Evolutionary conservation across 2,797 vertebrate species (phyloP), one percentile per base, ranked within the genome.

Genomic region (Channallabes apus): DNA sequence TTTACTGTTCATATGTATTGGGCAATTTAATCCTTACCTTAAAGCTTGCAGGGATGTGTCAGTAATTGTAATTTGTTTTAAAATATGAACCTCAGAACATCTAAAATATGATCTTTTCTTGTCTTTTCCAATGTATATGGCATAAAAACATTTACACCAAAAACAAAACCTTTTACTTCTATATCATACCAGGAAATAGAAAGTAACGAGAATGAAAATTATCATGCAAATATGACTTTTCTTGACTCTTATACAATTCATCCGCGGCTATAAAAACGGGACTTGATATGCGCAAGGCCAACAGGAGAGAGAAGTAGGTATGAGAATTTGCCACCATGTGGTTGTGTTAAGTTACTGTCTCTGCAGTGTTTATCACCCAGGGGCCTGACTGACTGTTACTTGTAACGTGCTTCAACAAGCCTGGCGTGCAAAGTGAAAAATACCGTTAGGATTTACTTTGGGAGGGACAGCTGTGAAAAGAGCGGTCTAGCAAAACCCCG

Each of bases 381-480:
- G 56, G 84, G 69, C 77, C 59, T 84, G 54, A 64, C 82, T 64
- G 83, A 89, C 90, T 88, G 90, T 90, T 91, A 90, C 83, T 89
- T 83, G 20, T 35, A n/a, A 87, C 91, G 86, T 87, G 90, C 85
- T 86, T 14, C 67, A 68, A 88, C 90, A 91, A 58, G 89, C 80
- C 84, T 71, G 73, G 81, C 78, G 86, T 83, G 81, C 72, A 82
- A 68, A 80, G 68, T 72, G 59, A 84, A 81, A 86, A 91, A 91
- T 92, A 91, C 90, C 91, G 91, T 91, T 91, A 91, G 88, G 89
- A 91, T 91, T 89, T 86, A 32, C 22, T 89, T 81, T 86, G 88
- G 89, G 84, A 89, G 87, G 82, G 41, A 80, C 68, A 82, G 61
- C 65, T 0, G 79, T 56, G 64, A 61, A 67, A 73, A 84, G 79